Evolutionary conservation across 2,797 vertebrate species (phyloP).

Genomic region (Chelidonichthys spinosus): DNA sequence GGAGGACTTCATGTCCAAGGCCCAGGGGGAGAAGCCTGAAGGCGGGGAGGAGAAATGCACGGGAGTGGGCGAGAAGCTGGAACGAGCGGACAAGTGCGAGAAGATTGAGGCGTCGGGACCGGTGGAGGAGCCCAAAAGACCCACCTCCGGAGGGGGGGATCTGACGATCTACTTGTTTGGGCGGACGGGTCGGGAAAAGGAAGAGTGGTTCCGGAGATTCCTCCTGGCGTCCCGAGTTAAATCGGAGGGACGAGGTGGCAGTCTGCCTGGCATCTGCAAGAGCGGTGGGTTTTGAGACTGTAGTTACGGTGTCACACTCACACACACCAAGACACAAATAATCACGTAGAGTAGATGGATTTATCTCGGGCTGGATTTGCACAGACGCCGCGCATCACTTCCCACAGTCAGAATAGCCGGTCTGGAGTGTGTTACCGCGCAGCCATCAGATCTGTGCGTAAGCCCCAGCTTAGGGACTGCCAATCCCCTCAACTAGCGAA

Average conservation of each 20-base stretch:
- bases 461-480: conserved; percentile 66
- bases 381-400: conserved; percentile 9
- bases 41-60: conserved; percentile 72
- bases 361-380: conserved; percentile 12
- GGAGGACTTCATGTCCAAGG: conserved; percentile 97
- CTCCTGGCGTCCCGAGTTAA: conserved; percentile 90
- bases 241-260: conserved; percentile 81
- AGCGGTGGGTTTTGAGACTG: conserved; percentile 78
- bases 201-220: conserved; percentile 97
- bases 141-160: conserved; percentile 78
- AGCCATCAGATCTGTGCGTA: conserved; percentile 72
- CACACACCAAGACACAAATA: background rate
- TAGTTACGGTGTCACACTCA: background rate
- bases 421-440: conserved; percentile 54
- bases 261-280: conserved; percentile 84
- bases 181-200: conserved; percentile 96
- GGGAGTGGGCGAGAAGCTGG: conserved; percentile 70
- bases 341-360: background rate
- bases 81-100: conserved; percentile 68
- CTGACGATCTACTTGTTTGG: conserved; percentile 95
- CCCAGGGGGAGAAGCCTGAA: conserved; percentile 84
- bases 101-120: conserved; percentile 55
- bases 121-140: conserved; percentile 71
- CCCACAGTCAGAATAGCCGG: conserved; percentile 25
- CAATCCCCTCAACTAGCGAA: conserved; percentile 70